Evolutionary conservation across 2,888 invertebrate genomes (phyloP), one percentile per base, ranked within the genome.

Genomic region (Leucoma salicis): DNA sequence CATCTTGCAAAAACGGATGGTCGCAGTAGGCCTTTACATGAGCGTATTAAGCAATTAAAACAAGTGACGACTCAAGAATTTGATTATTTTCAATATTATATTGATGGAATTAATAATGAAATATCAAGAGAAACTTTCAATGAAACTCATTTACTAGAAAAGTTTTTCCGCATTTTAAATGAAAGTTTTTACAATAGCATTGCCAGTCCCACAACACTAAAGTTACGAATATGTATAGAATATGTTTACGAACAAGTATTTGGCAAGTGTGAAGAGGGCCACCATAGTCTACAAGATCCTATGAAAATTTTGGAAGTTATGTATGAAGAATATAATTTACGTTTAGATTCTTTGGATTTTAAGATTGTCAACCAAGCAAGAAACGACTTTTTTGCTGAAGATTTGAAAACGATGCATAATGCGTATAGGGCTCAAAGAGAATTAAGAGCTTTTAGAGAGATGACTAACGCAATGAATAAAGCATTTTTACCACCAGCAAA

Each of bases 181-280:
- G 78, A 82, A 45, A 57, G 68, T 7, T 89, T 89, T 66, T 87
- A 81, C 48, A 77, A 85, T 16, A 83, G 74, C 42, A 80, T 89
- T 12, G 87, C 89, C 1, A 84, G 83, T 61, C 84, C 80, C 2
- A 62, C 52, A 41, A 83, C 78, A 12, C 63, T 89, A 18, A 87
- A 86, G 57, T 57, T 89, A 27, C 83, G 82, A 71, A 87, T 88
- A 45, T 89, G 89, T 57, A 77, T 89, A 24, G 89, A 89, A 64
- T 89, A 80, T 47, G 89, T 89, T 14, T 89, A 88, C 44, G 86
- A 88, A 65, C 77, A 87, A 71, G 62, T 89, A 27, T 80, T 85
- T 51, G 88, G 89, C 0, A 87, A 87, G 54, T 84, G 85, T 57
- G 88, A 89, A 57, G 89, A 89, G 63, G 88, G 86, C 2, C 89